A percentile compares a stretch with the other conserved stretches of the same genome.
These are phyloP conservation scores for Eubucco bourcierii DNA, from an alignment of 2,113 vertebrate species.

Conservation along the genomic window DNA sequence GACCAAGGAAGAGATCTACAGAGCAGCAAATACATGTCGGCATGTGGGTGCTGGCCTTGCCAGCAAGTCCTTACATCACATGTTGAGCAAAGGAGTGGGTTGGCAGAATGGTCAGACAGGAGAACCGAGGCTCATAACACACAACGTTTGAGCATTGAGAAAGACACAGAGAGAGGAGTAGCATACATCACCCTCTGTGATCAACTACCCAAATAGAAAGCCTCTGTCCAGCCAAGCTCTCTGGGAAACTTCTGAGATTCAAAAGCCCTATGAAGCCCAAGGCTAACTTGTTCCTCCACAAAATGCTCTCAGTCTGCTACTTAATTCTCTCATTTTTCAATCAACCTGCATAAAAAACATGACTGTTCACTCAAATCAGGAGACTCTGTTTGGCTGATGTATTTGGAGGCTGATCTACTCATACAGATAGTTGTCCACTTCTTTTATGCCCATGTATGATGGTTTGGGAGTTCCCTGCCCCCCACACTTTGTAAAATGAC, in stretches of 20 bases:
- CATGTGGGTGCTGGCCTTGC: accelerated
- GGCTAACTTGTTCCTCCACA: not conserved
- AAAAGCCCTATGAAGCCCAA: not conserved
- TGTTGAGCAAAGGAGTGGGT: not conserved
- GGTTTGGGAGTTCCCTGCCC: too few species aligned
- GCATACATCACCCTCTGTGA: accelerated
- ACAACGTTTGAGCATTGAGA: not conserved
- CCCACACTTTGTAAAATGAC: too few species aligned
- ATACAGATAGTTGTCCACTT: not conserved
- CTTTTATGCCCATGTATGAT: not conserved
- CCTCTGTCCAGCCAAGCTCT: not conserved
- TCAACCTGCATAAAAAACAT: not conserved
- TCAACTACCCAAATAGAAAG: not conserved
- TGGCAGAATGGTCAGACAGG: not conserved
- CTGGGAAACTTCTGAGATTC: not conserved
- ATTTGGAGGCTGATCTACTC: not conserved
- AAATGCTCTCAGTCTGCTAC: not conserved
- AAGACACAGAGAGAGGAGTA: not conserved
- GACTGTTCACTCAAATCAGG: not conserved
- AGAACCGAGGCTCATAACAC: not conserved
- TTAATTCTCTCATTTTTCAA: not conserved
- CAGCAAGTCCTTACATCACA: not conserved
- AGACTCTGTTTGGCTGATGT: not conserved
- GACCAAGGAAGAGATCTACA: not conserved
- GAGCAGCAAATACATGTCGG: not conserved